phyloP scores from a whole-genome alignment of 2,113 vertebrate species.

The Stigmatopora nigra region DNA sequence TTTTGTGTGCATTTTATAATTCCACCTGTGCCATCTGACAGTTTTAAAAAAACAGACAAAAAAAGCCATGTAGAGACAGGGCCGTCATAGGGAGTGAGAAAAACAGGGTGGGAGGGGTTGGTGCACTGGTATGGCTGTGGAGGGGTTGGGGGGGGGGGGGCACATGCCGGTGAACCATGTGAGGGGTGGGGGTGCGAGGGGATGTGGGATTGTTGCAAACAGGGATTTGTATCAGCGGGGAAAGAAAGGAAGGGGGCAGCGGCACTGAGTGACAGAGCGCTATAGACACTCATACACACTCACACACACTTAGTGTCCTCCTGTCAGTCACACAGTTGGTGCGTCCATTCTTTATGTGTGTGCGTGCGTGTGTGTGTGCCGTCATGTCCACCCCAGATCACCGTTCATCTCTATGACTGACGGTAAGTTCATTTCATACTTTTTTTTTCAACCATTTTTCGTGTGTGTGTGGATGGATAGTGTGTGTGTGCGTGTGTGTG shows the following conservation, averaged over 20 bases:
- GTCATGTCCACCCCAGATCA: constrained; percentile 47
- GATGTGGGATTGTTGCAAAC: constrained; percentile 57
- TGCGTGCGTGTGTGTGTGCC: constrained; percentile 53
- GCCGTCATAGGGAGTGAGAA: background rate
- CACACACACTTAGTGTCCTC: constrained; percentile 46
- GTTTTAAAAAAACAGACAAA: constrained; percentile 3
- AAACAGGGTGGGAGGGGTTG: background rate
- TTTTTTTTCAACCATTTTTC: constrained; percentile 4
- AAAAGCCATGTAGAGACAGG: background rate
- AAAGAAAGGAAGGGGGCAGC: constrained; percentile 67
- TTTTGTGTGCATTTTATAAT: background rate
- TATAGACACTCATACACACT: constrained; percentile 50
- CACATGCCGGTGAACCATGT: constrained; percentile 55
- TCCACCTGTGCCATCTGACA: background rate
- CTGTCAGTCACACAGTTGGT: constrained; percentile 64
- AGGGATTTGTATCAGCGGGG: constrained; percentile 63
- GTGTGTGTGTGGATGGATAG: constrained; percentile 11
- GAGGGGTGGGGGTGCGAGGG: constrained; percentile 32
- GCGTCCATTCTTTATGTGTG: constrained; percentile 56
- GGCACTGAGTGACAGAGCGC: constrained; percentile 65
- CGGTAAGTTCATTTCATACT: constrained; percentile 62
- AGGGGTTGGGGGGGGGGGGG: constrained; percentile 20
- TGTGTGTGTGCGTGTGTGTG: constrained; percentile 17
- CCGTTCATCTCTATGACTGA: constrained; percentile 64
- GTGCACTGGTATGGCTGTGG: constrained; percentile 26